phyloP scores from a whole-genome alignment of 2,113 vertebrate genomes.

The Microcebus jonahi region DNA sequence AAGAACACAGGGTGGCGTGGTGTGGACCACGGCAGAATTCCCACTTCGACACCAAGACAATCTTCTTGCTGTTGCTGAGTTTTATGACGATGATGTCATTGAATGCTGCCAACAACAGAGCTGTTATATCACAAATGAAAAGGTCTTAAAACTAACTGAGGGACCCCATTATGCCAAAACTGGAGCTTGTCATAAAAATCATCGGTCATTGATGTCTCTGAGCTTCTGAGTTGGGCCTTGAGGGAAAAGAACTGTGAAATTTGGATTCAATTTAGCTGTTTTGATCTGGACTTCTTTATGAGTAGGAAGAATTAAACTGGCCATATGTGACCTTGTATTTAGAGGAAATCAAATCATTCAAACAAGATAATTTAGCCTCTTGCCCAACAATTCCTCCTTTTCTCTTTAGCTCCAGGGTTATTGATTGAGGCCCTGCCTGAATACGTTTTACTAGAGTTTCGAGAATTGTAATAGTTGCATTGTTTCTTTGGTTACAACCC shows the following conservation, averaged over 20 bases:
- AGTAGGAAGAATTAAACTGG: conserved; percentile 59
- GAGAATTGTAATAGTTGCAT: conserved; percentile 51
- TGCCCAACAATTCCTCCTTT: conserved; percentile 34
- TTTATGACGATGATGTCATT: conserved; percentile 77
- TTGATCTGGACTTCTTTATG: conserved; percentile 49
- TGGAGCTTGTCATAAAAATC: conserved; percentile 62
- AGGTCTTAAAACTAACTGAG: conserved; percentile 68
- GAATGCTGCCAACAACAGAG: conserved; percentile 57
- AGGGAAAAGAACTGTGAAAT: conserved; percentile 70
- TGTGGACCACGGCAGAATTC: not conserved
- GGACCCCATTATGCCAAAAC: conserved; percentile 31
- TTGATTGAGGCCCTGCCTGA: not conserved
- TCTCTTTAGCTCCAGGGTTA: conserved; percentile 40
- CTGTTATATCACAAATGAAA: conserved; percentile 70
- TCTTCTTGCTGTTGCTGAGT: conserved; percentile 70
- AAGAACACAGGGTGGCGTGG: conserved; percentile 32
- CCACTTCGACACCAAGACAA: conserved; percentile 49
- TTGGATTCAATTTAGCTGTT: conserved; percentile 50
- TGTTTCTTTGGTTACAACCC: not conserved
- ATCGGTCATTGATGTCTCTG: conserved; percentile 38
- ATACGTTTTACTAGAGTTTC: conserved; percentile 40
- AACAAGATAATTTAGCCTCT: conserved; percentile 58
- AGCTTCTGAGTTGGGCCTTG: conserved; percentile 37
- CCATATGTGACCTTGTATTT: conserved; percentile 60
- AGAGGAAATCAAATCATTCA: conserved; percentile 66